Base-by-base conservation (phyloP, 2,113 vertebrate species). In the Semnornis frantzii region DNA sequence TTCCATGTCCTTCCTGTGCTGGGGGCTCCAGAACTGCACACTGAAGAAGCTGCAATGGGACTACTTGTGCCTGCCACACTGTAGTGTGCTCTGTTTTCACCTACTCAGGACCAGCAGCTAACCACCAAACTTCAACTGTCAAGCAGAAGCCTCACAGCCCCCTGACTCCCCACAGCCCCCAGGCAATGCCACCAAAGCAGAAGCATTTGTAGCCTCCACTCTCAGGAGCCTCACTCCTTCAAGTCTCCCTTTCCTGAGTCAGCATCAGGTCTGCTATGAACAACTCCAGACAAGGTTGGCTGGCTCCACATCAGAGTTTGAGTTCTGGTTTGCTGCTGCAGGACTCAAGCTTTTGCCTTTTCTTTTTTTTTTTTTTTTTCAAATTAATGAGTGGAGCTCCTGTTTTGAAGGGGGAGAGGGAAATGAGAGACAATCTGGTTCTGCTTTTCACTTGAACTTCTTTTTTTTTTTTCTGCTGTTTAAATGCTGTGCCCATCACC, bases 101-200 rank as follows among this genome's bases (percentile, higher is more conserved):
- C 71, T 3, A 0, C 64, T 31, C 68, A 14, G 69, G 15, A 5
- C 44, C 3, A 14, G 54, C 59, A 54, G 6, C 39, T 65, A 6
- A 52, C 27, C 82, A 14, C 34, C 55, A 13, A 39, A 34, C 15
- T 9, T 23, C 71, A 8, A 3, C 1, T 4, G 52, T 68, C 24
- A 28, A 42, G 2, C 13, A 16, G 57, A 24, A 9, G 8, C 20
- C 72, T 33, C 52, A 21, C 48, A 0, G 19, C 48, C 48, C 20
- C 46, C 46, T 48, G 46, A 19, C 46, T 48, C 48, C 54, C 37
- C 62, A 65, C n/a, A 11, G n/a, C 3, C 33, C 33, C 1, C 60
- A 7, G 0, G 0, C 66, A 12, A 1, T 0, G 2, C 39, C 15
- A 4, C 24, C 18, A 1, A 28, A 52, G 50, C 6, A 48, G 82